phyloP scores from a whole-genome alignment of 35 echinoderm and acorn worm genomes.

The Amphiura filiformis region DNA sequence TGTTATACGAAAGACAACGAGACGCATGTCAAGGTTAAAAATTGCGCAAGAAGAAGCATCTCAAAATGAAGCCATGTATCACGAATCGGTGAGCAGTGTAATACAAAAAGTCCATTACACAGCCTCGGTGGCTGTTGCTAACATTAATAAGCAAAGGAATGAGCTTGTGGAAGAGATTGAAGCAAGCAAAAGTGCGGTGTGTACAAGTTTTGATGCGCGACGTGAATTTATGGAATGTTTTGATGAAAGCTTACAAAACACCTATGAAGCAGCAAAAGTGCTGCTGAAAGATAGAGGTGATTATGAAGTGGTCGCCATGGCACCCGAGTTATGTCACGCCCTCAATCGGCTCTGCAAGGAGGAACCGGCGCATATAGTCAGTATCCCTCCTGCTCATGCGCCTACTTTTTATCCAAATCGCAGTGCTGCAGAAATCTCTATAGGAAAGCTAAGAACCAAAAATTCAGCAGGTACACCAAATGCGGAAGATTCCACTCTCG shows the following conservation, averaged over 20 bases:
- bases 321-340: neutral
- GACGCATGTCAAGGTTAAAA: neutral
- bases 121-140: neutral
- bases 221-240: neutral
- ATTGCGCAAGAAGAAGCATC: neutral
- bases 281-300: neutral
- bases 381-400: neutral
- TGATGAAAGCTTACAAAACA: neutral
- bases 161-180: neutral
- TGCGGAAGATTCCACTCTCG: neutral
- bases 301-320: neutral
- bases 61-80: neutral
- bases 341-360: neutral
- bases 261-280: neutral
- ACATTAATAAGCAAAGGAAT: neutral
- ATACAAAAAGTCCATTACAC: conserved; percentile 10
- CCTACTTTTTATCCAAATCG: conserved; percentile 1
- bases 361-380: neutral
- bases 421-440: neutral
- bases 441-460: neutral
- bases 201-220: neutral
- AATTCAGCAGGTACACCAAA: neutral
- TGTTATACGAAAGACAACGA: neutral
- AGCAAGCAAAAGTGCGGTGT: neutral
- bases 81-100: neutral